phyloP scores from a whole-genome alignment of 2,888 invertebrate species.

The Blastobasis adustella region DNA sequence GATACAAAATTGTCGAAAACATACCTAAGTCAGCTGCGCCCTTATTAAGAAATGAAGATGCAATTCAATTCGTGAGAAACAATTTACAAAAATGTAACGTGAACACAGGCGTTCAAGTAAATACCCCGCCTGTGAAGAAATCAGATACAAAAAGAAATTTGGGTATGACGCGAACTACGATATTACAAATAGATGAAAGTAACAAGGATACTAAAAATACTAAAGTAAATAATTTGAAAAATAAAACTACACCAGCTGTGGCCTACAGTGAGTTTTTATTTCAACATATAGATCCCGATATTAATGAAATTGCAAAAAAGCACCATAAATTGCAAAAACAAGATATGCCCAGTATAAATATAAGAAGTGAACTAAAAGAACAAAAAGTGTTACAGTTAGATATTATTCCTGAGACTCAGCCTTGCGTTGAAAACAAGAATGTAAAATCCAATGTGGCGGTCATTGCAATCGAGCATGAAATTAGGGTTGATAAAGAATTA shows the following conservation, averaged over 20 bases:
- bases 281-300: constrained; percentile 39
- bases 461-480: constrained; percentile 24
- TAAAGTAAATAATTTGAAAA: constrained; percentile 30
- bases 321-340: constrained; percentile 42
- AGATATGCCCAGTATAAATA: constrained; percentile 67
- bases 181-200: constrained; percentile 45
- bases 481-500: constrained; percentile 8
- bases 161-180: constrained; percentile 39
- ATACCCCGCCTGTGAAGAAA: constrained; percentile 26
- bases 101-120: constrained; percentile 31
- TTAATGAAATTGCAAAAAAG: constrained; percentile 22
- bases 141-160: constrained; percentile 34
- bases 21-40: constrained; percentile 15
- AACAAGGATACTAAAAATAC: constrained; percentile 22
- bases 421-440: constrained; percentile 16
- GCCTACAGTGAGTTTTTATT: constrained; percentile 51
- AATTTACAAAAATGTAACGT: constrained; percentile 22
- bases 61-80: constrained; percentile 3
- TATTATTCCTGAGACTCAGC: constrained; percentile 50
- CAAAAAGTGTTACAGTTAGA: constrained; percentile 68
- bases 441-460: constrained; percentile 45
- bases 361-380: constrained; percentile 61
- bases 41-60: constrained; percentile 17
- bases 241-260: constrained; percentile 32
- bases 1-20: constrained; percentile 49